Percentiles rank a stretch among this genome's conserved stretches.
Evolutionary conservation across 2,888 invertebrate genomes (phyloP).

Genomic region (Belgica antarctica): DNA sequence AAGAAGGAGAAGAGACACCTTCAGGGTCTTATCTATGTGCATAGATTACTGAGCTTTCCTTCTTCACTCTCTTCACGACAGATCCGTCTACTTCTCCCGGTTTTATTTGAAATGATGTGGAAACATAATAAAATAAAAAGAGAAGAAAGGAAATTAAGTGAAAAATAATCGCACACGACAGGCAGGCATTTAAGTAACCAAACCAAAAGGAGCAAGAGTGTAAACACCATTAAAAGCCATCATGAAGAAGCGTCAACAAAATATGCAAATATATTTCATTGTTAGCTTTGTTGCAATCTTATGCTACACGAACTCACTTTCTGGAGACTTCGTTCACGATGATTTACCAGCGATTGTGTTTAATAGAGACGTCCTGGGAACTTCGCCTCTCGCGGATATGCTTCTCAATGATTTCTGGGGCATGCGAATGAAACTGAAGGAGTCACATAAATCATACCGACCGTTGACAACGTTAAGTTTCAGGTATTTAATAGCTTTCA

Average conservation of each 20-base stretch:
- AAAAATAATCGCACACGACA: constrained; percentile 33
- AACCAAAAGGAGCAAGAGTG: neutral
- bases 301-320: constrained; percentile 29
- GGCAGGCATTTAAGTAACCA: constrained; percentile 5
- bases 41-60: no score
- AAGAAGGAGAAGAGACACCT: neutral
- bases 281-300: constrained; percentile 33
- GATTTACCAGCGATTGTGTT: constrained; percentile 39
- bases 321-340: constrained; percentile 38
- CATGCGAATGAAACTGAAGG: constrained; percentile 76
- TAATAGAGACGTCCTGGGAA: constrained; percentile 66
- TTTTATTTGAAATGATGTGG: neutral
- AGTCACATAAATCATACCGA: constrained; percentile 83
- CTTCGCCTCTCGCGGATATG: constrained; percentile 62
- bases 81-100: neutral
- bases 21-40: no score
- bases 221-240: constrained; percentile 27
- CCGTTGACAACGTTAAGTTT: constrained; percentile 80
- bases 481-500: no score
- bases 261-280: constrained; percentile 43
- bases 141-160: constrained; percentile 37
- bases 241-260: constrained; percentile 37
- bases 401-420: constrained; percentile 87
- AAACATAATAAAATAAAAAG: constrained; percentile 25
- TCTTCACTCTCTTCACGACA: neutral